Evolutionary conservation across 2,113 vertebrate species (phyloP).

Genomic region (Oxyruncus cristatus): DNA sequence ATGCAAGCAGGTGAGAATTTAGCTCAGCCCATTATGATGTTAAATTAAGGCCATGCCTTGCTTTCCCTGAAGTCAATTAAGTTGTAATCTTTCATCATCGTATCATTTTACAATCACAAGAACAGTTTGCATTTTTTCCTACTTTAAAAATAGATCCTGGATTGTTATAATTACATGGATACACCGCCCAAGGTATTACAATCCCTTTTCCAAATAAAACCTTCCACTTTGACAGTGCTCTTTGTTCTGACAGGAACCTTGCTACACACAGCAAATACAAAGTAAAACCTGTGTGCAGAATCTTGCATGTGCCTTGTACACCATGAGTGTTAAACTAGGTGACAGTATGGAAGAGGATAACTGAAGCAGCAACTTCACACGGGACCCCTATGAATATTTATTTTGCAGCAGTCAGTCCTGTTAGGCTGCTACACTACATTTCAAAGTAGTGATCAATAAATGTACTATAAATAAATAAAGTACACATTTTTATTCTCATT

Average conservation of each 20-base stretch:
- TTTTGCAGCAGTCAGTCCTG: neutral
- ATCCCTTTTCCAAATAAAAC: neutral
- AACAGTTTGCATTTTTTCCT: neutral
- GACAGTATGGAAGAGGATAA: neutral
- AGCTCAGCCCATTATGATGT: neutral
- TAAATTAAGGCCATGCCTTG: neutral
- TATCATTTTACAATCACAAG: neutral
- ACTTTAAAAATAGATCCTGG: neutral
- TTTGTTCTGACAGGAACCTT: neutral
- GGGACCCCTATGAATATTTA: neutral
- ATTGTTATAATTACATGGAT: neutral
- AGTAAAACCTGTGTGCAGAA: neutral
- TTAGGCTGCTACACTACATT: neutral
- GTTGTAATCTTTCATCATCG: neutral
- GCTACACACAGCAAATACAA: neutral
- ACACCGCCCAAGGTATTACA: neutral
- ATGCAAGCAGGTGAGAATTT: neutral
- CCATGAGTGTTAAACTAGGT: neutral
- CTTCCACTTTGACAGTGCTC: neutral
- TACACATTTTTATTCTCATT: constrained; percentile 18
- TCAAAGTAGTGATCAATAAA: constrained; percentile 22
- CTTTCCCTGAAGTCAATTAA: neutral
- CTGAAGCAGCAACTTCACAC: neutral
- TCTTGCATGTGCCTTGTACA: neutral
- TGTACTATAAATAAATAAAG: neutral